A percentile compares a stretch with the other conserved stretches of the same genome.
Evolutionary conservation across 2,113 vertebrate genomes (phyloP).

Genomic region (Spheniscus mendiculus): DNA sequence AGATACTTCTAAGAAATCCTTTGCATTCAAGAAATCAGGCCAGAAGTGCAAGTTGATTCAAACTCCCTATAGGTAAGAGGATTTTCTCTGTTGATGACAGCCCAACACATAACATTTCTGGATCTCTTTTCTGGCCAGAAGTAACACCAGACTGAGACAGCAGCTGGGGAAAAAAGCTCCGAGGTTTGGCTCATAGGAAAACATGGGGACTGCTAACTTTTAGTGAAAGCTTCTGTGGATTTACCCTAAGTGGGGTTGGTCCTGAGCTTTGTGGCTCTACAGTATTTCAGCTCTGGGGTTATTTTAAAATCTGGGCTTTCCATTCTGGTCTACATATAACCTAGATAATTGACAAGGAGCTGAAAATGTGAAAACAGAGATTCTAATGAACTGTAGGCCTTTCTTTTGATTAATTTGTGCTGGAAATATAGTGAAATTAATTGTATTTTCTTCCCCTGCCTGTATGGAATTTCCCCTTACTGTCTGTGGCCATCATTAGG

Average conservation of each 20-base stretch:
- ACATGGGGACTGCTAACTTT: neutral
- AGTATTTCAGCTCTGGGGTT: neutral
- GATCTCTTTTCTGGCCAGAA: slow-evolving; percentile 4
- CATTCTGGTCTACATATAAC: neutral
- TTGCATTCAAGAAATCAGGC: neutral
- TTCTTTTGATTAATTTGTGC: slow-evolving; percentile 36
- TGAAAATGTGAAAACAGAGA: neutral
- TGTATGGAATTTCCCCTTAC: slow-evolving; percentile 56
- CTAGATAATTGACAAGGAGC: neutral
- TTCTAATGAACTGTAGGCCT: slow-evolving; percentile 8
- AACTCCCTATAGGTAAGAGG: neutral
- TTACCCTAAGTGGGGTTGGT: neutral
- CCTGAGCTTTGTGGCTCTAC: neutral
- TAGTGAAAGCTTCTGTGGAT: neutral
- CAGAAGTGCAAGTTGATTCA: neutral
- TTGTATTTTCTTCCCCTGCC: slow-evolving; percentile 50
- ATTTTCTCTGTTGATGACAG: neutral
- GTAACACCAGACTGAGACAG: neutral
- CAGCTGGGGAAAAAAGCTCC: neutral
- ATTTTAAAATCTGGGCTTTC: neutral
- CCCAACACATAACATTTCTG: neutral
- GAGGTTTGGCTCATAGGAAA: neutral
- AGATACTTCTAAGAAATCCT: neutral
- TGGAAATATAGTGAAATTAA: slow-evolving; percentile 39
- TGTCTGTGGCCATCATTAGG: slow-evolving; percentile 38